A percentile compares a stretch with the other conserved stretches of the same genome.
Conservation (phyloP, 2,797 vertebrate species). For the Onychomys leucogaster region DNA sequence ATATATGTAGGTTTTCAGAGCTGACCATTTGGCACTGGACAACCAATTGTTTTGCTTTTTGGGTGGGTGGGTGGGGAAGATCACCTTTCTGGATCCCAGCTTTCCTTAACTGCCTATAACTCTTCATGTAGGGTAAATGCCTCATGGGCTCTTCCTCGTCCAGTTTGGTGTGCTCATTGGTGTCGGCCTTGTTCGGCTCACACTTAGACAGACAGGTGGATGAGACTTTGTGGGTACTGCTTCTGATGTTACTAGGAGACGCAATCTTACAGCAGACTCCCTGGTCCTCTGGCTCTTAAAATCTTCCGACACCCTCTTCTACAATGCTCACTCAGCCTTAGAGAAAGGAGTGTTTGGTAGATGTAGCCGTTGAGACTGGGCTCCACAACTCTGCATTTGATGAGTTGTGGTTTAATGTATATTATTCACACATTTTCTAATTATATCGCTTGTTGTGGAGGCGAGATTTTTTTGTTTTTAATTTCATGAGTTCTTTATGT, state of each 20-base stretch:
- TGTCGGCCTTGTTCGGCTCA: neutral
- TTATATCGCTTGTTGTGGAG: neutral
- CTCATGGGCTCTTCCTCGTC: neutral
- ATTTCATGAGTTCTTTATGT: neutral
- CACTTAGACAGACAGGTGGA: neutral
- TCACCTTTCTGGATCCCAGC: neutral
- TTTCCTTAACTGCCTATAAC: neutral
- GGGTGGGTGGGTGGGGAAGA: too few species aligned
- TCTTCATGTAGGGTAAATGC: too few species aligned
- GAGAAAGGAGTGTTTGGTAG: neutral
- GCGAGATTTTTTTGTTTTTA: neutral
- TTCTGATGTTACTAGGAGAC: neutral
- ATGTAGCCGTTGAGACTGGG: too few species aligned
- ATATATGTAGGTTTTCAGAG: neutral
- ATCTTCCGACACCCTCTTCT: neutral
- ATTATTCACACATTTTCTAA: slow-evolving; percentile 21
- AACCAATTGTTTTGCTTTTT: neutral
- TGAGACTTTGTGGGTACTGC: neutral
- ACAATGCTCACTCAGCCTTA: too few species aligned
- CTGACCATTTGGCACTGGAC: neutral
- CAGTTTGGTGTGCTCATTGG: neutral
- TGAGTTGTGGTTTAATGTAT: too few species aligned
- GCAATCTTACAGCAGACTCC: neutral
- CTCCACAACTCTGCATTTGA: neutral
- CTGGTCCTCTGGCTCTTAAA: neutral